A percentile compares a stretch with the other conserved stretches of the same genome.
Conservation (phyloP, 2,888 invertebrate species). For the Invenusta paracnida region DNA sequence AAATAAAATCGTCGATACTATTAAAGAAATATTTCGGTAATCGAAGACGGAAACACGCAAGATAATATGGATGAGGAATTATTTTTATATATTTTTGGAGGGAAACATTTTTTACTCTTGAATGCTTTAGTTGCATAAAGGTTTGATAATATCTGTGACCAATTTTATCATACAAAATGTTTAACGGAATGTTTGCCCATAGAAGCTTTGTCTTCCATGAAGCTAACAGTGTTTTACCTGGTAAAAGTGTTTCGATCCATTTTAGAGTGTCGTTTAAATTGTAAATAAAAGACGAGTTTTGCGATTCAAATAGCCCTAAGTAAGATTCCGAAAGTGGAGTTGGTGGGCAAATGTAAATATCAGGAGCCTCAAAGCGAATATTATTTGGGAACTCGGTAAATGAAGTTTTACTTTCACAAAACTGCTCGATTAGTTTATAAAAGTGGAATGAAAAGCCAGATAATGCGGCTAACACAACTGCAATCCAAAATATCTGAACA, state of each 20-base stretch:
- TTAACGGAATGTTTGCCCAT: neutral
- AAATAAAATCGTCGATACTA: neutral
- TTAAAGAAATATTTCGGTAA: neutral
- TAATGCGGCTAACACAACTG: neutral
- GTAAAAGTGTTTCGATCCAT: neutral
- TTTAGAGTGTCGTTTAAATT: neutral
- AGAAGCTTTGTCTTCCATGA: neutral
- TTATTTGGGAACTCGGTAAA: neutral
- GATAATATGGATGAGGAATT: neutral
- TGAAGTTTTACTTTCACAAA: neutral
- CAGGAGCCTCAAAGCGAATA: neutral
- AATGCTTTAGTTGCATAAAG: neutral
- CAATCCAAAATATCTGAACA: neutral
- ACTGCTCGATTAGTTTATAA: neutral
- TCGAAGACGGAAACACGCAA: neutral
- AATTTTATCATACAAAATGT: neutral
- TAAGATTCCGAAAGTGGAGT: neutral
- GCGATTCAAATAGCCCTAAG: neutral
- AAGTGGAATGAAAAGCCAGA: neutral
- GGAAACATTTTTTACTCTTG: neutral
- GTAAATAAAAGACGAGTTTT: neutral
- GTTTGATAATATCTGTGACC: neutral
- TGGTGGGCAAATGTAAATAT: neutral
- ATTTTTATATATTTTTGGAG: neutral
- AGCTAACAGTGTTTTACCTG: neutral